Percentiles rank a stretch among this genome's conserved stretches.
Evolutionary conservation across 64 coral and sea anemone species (phyloP).

Genomic region (Porites lutea): DNA sequence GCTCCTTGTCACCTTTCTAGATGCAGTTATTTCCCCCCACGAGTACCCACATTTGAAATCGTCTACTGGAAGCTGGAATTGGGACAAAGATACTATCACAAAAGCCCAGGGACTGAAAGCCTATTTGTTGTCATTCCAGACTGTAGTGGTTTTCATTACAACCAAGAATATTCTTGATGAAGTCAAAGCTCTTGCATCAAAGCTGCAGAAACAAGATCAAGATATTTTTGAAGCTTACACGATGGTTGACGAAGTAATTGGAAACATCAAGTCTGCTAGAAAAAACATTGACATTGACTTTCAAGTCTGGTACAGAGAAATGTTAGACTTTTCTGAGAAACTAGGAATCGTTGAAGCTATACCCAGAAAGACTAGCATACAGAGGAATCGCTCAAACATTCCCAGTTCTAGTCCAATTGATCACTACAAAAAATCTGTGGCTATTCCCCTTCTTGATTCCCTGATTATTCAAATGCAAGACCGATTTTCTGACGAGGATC

Average conservation of each 20-base stretch:
- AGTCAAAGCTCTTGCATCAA: constrained; percentile 68
- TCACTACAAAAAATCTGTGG: too few relatives aligned
- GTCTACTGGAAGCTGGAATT: constrained; percentile 51
- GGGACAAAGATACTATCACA: too few relatives aligned
- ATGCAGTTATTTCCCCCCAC: constrained; percentile 38
- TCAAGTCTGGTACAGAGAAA: constrained; percentile 49
- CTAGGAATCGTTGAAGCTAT: constrained; percentile 21
- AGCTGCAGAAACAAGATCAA: constrained; percentile 57
- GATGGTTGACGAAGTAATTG: constrained; percentile 51
- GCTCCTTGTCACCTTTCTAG: constrained; percentile 33
- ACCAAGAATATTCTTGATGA: too few relatives aligned
- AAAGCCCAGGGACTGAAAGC: constrained; percentile 36
- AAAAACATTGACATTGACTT: constrained; percentile 49
- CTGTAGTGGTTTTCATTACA: constrained; percentile 41
- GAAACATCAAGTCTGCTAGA: constrained; percentile 46
- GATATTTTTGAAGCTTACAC: constrained; percentile 56
- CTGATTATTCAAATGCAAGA: too few relatives aligned
- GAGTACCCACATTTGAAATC: constrained; percentile 37
- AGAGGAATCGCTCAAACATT: constrained; percentile 51
- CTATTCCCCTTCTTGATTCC: too few relatives aligned
- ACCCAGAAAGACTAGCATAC: constrained; percentile 41
- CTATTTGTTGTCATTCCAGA: constrained; percentile 42
- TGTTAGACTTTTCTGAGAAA: constrained; percentile 58
- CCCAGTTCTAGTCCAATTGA: constrained; percentile 65
- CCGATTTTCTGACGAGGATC: too few relatives aligned